Percentiles rank a stretch among this genome's conserved stretches.
These are phyloP conservation scores for Cydia fagiglandana DNA, from an alignment of 1,140 invertebrate species.

Conservation along the genomic window DNA sequence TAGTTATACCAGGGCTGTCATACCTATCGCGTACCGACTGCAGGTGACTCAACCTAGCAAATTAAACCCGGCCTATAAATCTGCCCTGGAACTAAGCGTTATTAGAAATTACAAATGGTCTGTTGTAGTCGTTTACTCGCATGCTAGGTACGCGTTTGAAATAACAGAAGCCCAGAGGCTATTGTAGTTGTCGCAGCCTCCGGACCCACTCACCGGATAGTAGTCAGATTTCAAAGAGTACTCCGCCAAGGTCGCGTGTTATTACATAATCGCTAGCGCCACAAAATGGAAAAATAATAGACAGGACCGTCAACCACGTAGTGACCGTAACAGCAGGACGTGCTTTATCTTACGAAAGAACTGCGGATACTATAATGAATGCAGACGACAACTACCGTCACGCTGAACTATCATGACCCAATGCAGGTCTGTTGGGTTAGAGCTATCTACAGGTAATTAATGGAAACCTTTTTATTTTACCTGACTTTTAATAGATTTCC, in stretches of 20 bases:
- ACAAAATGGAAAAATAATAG: constrained; percentile 60
- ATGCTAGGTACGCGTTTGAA: neutral
- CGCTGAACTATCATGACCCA: neutral
- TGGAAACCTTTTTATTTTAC: no score
- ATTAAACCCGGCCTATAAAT: no score
- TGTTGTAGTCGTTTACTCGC: neutral
- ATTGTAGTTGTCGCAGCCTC: constrained; percentile 42
- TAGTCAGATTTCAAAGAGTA: constrained; percentile 45
- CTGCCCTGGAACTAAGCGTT: no score
- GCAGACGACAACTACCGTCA: neutral
- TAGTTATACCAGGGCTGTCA: no score
- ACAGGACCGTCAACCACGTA: constrained; percentile 44
- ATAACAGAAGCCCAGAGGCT: constrained; percentile 30
- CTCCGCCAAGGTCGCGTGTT: constrained; percentile 49
- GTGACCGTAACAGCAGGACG: constrained; percentile 45
- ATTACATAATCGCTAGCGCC: constrained; percentile 52
- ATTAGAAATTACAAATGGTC: neutral
- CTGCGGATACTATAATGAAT: neutral
- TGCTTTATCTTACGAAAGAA: constrained; percentile 46
- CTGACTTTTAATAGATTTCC: no score
- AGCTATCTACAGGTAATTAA: no score
- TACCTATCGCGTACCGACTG: no score
- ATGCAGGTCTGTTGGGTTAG: no score
- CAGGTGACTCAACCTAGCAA: no score
- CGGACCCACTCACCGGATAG: constrained; percentile 49